Evolutionary conservation across 2,113 vertebrate genomes (phyloP).

Genomic region (Myxocyprinus asiaticus): DNA sequence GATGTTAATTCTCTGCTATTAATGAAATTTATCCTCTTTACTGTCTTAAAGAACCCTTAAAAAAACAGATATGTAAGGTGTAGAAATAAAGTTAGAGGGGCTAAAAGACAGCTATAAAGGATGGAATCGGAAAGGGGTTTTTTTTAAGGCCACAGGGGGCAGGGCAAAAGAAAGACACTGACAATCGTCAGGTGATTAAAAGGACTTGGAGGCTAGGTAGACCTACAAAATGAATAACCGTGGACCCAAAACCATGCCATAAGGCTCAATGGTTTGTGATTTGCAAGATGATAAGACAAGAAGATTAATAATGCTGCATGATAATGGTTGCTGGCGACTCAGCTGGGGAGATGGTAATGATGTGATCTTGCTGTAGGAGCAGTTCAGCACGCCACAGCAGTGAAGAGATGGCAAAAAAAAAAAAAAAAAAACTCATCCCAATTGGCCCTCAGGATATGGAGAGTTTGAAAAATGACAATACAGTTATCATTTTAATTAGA

Average conservation of each 20-base stretch:
- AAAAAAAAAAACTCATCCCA: conserved; percentile 91
- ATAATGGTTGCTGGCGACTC: conserved; percentile 98
- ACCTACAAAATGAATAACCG: conserved; percentile 99
- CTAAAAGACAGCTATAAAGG: no score
- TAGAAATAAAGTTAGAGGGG: conserved; percentile 57
- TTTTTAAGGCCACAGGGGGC: conserved; percentile 66
- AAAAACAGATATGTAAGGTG: conserved; percentile 44
- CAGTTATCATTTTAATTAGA: conserved; percentile 99
- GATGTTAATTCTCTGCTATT: conserved; percentile 92
- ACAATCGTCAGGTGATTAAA: conserved; percentile 99
- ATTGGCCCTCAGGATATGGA: conserved; percentile 98
- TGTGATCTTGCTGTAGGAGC: conserved; percentile 99
- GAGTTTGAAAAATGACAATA: conserved; percentile 99
- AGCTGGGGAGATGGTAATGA: conserved; percentile 99
- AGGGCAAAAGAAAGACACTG: conserved; percentile 89
- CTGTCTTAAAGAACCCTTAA: conserved; percentile 63
- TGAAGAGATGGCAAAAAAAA: conserved; percentile 61
- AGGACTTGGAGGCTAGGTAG: conserved; percentile 96
- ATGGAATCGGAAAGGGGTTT: no score
- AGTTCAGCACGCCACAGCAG: conserved; percentile 85
- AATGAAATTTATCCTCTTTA: conserved; percentile 89
- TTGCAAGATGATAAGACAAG: conserved; percentile 99
- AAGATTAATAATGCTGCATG: conserved; percentile 99
- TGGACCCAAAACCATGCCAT: conserved; percentile 98
- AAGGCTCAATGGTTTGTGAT: conserved; percentile 99